A percentile compares a stretch with the other conserved stretches of the same genome.
Evolutionary conservation across 2,113 vertebrate genomes (phyloP).

Genomic region (Poeciliopsis prolifica): DNA sequence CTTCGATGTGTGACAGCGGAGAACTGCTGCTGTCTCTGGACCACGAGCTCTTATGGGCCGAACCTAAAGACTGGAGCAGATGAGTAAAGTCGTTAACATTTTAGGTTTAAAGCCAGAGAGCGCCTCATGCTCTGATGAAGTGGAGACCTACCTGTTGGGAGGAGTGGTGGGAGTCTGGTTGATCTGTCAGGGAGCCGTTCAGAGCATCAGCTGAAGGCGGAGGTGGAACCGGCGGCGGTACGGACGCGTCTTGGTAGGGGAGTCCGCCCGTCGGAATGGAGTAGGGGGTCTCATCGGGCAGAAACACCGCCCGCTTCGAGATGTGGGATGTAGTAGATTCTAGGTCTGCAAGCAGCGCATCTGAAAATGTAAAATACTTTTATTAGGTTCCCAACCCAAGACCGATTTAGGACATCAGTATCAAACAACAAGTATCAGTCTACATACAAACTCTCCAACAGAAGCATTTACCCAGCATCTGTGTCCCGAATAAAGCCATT

Average conservation of each 20-base stretch:
- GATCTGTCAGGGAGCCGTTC: conserved; percentile 87
- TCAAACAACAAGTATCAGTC: no score
- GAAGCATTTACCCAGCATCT: no score
- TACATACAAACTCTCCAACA: no score
- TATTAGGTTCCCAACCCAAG: no score
- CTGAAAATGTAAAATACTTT: conserved; percentile 65
- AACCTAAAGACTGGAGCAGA: conserved; percentile 79
- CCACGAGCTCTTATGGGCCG: conserved; percentile 83
- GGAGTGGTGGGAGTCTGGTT: conserved; percentile 81
- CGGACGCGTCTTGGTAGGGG: conserved; percentile 86
- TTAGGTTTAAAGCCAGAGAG: background rate
- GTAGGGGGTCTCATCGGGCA: conserved; percentile 92
- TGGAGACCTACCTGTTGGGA: conserved; percentile 84
- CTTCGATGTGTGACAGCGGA: conserved; percentile 84
- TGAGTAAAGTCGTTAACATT: background rate
- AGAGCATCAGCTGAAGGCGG: conserved; percentile 89
- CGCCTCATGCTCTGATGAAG: no score
- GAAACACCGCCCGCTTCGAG: conserved; percentile 91
- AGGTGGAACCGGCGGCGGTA: conserved; percentile 88
- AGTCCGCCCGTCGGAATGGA: conserved; percentile 91
- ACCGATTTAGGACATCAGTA: no score
- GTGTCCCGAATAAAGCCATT: no score
- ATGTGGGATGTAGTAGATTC: conserved; percentile 98
- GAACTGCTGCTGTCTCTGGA: conserved; percentile 83
- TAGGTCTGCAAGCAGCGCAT: conserved; percentile 93